A percentile compares a stretch with the other conserved stretches of the same genome.
Evolutionary conservation across 2,888 invertebrate species (phyloP).

Genomic region (Pollenia angustigena): DNA sequence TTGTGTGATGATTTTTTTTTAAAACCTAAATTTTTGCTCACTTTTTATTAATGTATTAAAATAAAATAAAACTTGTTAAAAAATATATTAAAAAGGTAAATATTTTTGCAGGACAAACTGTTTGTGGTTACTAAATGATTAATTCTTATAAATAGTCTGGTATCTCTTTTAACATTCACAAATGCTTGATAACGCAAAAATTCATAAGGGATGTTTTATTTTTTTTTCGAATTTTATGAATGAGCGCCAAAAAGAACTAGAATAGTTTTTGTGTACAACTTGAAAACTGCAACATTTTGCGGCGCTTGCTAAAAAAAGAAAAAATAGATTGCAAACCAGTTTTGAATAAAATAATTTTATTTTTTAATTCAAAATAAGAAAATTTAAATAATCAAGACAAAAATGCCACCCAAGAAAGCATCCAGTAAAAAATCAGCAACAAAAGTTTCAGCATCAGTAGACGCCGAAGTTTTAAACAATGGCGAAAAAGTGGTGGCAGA

Average conservation of each 20-base stretch:
- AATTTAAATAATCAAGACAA: constrained; percentile 19
- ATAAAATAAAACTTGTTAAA: too few relatives aligned
- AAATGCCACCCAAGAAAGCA: constrained; percentile 78
- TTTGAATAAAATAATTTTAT: neutral
- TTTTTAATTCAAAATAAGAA: constrained; percentile 8
- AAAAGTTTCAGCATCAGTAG: constrained; percentile 46
- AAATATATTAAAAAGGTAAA: too few relatives aligned
- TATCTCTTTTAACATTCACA: constrained; percentile 1
- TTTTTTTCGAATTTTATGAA: constrained; percentile 36
- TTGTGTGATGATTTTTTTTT: too few relatives aligned
- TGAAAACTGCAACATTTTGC: constrained; percentile 45
- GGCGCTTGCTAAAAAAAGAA: constrained; percentile 41
- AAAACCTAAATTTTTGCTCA: too few relatives aligned
- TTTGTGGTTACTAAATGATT: too few relatives aligned
- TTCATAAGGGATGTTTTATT: constrained; percentile 8
- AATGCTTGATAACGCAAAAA: neutral
- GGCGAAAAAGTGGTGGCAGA: constrained; percentile 36
- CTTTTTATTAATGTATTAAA: too few relatives aligned
- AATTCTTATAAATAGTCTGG: neutral
- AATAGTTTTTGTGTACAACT: constrained; percentile 70
- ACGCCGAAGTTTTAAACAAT: constrained; percentile 31
- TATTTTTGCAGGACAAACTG: too few relatives aligned
- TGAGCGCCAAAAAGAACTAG: constrained; percentile 71
- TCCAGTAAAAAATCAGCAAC: constrained; percentile 70
- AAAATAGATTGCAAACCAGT: neutral